phyloP scores from a whole-genome alignment of 2,797 vertebrate genomes.

The Notamacropus eugenii region DNA sequence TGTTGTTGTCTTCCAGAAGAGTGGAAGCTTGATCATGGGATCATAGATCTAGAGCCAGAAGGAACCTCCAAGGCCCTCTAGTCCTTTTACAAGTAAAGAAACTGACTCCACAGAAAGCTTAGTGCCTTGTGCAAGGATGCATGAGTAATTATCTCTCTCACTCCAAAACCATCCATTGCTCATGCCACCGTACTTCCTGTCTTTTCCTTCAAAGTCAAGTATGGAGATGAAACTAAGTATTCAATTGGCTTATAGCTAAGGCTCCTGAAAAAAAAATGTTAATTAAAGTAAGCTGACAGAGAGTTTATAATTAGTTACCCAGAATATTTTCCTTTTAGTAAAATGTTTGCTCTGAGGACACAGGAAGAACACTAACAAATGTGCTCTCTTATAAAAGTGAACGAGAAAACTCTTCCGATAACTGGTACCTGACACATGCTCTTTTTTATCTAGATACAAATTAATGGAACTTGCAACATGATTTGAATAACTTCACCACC shows the following conservation, averaged over 20 bases:
- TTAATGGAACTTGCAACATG: background rate
- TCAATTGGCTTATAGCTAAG: background rate
- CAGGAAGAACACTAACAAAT: background rate
- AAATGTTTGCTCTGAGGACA: background rate
- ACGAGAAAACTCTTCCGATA: background rate
- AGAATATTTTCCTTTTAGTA: background rate
- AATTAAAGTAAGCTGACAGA: background rate
- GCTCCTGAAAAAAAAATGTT: background rate
- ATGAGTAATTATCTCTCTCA: background rate
- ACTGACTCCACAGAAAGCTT: background rate
- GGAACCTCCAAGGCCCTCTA: background rate
- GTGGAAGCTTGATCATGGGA: background rate
- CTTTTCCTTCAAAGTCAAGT: background rate
- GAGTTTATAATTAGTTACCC: background rate
- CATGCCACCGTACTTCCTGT: background rate
- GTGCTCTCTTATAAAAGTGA: background rate
- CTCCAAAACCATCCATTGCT: background rate
- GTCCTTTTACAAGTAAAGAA: background rate
- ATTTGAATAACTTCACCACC: background rate
- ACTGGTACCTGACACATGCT: background rate
- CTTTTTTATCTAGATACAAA: slow-evolving; percentile 2
- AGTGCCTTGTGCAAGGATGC: background rate
- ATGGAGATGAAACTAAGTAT: background rate
- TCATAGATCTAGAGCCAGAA: background rate
- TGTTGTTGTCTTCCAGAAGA: background rate